Base-by-base conservation (phyloP, 2,113 vertebrate genomes). In the Sceloporus undulatus region DNA sequence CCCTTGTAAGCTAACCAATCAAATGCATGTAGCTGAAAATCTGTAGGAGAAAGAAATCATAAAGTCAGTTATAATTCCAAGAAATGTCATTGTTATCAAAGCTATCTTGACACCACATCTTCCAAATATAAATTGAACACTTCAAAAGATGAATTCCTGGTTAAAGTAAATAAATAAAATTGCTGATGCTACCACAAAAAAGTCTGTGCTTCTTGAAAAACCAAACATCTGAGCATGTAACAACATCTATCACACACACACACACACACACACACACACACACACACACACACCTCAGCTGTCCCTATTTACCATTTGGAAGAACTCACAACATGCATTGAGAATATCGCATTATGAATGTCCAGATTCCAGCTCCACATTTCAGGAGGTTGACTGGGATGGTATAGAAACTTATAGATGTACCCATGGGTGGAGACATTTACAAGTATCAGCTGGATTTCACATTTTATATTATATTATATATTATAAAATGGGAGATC, bases 21-120 rank as follows among this genome's bases (percentile, higher is more conserved):
- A 62, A 87, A 82, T 29, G 65, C 71, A 88, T 29, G 62, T 76
- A 71, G 80, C 71, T 62, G 62, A 52, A 19, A 82, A 82, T 40
- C 29, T 48, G 54, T 23, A 82, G 38, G 38, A 66, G 73, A 82
- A 88, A 82, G 40, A 52, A 76, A 88, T 82, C 40, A 82, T 21
- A 27, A 81, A 76, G 86, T 54, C 79, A 82, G 59, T 88, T 82
- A 82, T 87, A 87, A 87, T 87, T 82, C 79, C 79, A 82, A 66
- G 76, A 87, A 48, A 76, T 52, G 71, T 6, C 71, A 48, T 87
- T 82, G 79, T 9, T 27, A 76, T 66, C 79, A 27, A 82, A 82
- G 71, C 38, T 6, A 7, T 87, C 70, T 65, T 62, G 79, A 82
- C 86, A 82, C 21, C 48, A 71, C 71, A 82, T 76, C 71, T 21